Evolutionary conservation across 2,113 vertebrate genomes (phyloP), one percentile per base, ranked within the genome.

Genomic region (Dipodomys stephensi): DNA sequence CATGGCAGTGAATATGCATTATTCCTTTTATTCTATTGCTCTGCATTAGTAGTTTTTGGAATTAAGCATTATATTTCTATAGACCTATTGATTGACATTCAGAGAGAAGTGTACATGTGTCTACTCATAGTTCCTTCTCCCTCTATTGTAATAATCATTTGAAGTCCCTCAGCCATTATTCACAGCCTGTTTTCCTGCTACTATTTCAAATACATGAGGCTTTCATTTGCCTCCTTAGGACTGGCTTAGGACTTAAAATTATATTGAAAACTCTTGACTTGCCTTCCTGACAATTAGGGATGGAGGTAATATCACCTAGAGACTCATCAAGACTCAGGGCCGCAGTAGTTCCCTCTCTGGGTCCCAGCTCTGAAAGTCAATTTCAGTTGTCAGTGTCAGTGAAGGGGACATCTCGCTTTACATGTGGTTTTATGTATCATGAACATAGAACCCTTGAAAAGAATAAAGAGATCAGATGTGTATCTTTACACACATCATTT

Each of bases 1-100:
- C 74, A 11, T 83, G 97, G 97, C 97, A 97, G 97, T 96, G 97
- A 98, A 98, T 98, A 97, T 96, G 96, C 97, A 97, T 97, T 95
- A 95, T 98, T 92, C 91, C 92, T 98, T 96, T 94, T 97, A 96
- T 98, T 97, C 95, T 97, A 78, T 93, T 96, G 93, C 97, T 97
- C 64, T 90, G 87, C 94, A 88, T 97, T 97, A 98, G 97, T 91
- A 98, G 80, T 94, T 98, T 39, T 94, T 95, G 95, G 88, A 97
- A 97, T 89, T 96, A 94, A 96, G 91, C 86, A 93, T 96, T 96
- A 95, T 97, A 88, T 98, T 97, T 97, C 97, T 95, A 90, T 95
- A 93, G 90, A 87, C 83, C 94, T 97, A 96, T 94, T 96, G 89
- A 93, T 96, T 96, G 93, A 57, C 91, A 97, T 97, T 97, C 97